Conservation (phyloP, 1,140 invertebrate species). For the Saccostrea cuccullata region DNA sequence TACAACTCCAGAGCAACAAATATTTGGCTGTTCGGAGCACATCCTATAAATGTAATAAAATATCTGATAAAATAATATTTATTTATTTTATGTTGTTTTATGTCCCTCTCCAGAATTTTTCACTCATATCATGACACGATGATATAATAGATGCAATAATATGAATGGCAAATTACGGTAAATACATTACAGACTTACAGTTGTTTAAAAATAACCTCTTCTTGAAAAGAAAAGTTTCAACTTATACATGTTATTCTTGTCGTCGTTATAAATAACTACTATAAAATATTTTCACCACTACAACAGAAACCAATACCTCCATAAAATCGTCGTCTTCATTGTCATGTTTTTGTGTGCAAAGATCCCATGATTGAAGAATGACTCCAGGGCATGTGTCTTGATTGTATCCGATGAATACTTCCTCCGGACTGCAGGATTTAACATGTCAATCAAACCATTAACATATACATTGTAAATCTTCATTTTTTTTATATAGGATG, state of each 20-base stretch:
- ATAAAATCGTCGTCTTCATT: not conserved
- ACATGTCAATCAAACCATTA: not conserved
- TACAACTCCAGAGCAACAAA: slow-evolving; percentile 65
- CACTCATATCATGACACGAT: too few species aligned
- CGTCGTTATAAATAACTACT: too few species aligned
- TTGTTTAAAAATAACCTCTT: not conserved
- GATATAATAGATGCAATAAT: too few species aligned
- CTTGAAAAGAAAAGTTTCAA: not conserved
- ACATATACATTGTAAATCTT: not conserved
- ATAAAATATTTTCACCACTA: too few species aligned
- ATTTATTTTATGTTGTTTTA: too few species aligned
- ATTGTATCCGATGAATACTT: not conserved
- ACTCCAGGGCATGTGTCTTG: not conserved
- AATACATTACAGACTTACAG: too few species aligned
- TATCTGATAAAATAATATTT: too few species aligned
- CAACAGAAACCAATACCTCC: not conserved
- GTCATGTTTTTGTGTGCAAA: not conserved
- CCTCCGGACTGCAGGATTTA: not conserved
- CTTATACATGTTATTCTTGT: not conserved
- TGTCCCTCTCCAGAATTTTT: too few species aligned
- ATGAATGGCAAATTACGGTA: too few species aligned
- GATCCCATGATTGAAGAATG: not conserved
- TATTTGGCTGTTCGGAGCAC: slow-evolving; percentile 46
- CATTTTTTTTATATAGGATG: too few species aligned
- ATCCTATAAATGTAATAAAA: not conserved